Conservation (phyloP, 2,113 vertebrate species). For the Epinephelus moara region DNA sequence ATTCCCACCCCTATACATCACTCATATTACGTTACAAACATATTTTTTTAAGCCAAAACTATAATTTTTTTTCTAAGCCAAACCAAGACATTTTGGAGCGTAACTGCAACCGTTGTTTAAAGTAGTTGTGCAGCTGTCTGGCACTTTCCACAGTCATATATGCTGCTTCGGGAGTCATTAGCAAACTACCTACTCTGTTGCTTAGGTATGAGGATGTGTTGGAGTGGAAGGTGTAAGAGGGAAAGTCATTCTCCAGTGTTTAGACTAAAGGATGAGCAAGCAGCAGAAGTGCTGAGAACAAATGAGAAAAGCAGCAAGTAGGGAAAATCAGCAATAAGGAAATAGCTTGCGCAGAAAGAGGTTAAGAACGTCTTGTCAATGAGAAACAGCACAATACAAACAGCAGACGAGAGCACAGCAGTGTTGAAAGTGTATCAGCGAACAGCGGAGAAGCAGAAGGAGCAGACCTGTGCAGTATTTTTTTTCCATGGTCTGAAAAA, state of each 20-base stretch:
- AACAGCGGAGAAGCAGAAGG: constrained; percentile 10
- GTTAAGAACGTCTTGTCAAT: constrained; percentile 32
- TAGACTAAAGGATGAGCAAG: constrained; percentile 8
- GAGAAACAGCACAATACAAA: constrained; percentile 22
- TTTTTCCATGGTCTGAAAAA: neutral
- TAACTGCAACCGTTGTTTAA: too few relatives aligned
- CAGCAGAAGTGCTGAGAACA: constrained; percentile 38
- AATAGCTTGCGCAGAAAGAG: neutral
- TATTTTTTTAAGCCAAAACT: too few relatives aligned
- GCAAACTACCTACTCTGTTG: too few relatives aligned
- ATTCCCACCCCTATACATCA: too few relatives aligned
- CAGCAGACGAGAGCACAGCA: neutral
- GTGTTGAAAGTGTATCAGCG: neutral
- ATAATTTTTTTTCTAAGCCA: too few relatives aligned
- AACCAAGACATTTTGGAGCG: too few relatives aligned
- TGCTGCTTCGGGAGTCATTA: too few relatives aligned
- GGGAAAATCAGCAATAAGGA: constrained; percentile 28
- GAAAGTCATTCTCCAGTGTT: neutral
- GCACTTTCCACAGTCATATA: too few relatives aligned
- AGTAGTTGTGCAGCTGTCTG: too few relatives aligned
- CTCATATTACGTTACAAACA: too few relatives aligned
- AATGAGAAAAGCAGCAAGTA: constrained; percentile 13
- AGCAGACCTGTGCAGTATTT: neutral
- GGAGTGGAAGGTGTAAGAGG: neutral
- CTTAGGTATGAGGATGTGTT: neutral